Evolutionary conservation across 2,797 vertebrate genomes (phyloP), one percentile per base, ranked within the genome.

Genomic region (Phataginus tetradactyla): DNA sequence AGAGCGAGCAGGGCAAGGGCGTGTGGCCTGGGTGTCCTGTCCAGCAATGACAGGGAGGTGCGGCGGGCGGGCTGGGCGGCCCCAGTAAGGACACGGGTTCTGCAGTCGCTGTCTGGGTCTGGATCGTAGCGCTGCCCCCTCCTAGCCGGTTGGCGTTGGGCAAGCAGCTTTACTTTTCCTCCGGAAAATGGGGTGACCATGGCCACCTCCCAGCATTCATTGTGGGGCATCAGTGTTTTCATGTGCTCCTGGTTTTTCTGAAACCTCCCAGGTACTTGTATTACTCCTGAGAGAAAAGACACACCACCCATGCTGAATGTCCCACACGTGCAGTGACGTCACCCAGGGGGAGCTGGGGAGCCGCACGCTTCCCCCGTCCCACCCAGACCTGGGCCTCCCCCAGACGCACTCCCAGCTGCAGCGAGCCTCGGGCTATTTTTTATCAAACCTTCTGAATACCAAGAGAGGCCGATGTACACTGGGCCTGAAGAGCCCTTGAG

Each of bases 361-460:
- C 64, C 13, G 7, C 15, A 10, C 9, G 13, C 34, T 20, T 37
- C 5, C 34, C 51, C 68, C 17, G 6, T 21, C 21, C 34, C 13
- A 9, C 20, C 55, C n/a, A 42, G 29, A n/a, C 57, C 2, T 18
- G 27, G 75, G 39, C 21, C 57, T 23, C 39, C 13, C 51, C 49
- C 7, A 0, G 7, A 17, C 0, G 12, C 3, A 9, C 49, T 37
- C 9, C n/a, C 32, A 5, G 25, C 1, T 2, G 3, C 74, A 55
- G 25, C 1, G 13, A 86, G 68, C 64, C n/a, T 7, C 42, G 51
- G 39, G 23, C 69, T 78, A 42, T 34, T 66, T 69, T 79, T 77
- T 5, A n/a, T 74, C 59, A 75, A 57, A 66, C 29, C 74, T 79
- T 64, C 75, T 29, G 27, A 5, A 11, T 12, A n/a, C 17, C 34